These are phyloP conservation scores for Atopsyche davidsoni DNA, from an alignment of 1,140 invertebrate genomes.

Conservation along the genomic window DNA sequence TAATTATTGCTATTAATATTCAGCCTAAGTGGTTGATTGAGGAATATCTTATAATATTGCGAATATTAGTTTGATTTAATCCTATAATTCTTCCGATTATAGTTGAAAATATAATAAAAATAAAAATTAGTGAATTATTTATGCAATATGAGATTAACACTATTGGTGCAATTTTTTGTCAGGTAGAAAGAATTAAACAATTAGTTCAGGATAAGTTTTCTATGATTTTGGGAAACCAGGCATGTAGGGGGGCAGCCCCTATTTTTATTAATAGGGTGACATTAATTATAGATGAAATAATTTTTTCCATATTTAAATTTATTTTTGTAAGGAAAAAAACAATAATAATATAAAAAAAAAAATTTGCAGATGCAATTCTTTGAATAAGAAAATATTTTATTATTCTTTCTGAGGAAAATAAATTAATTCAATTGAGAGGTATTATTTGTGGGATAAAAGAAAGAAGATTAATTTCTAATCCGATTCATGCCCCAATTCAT, in stretches of 20 bases:
- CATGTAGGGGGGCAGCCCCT: constrained; percentile 44
- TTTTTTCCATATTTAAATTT: no score
- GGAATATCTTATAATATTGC: constrained; percentile 48
- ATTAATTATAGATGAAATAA: no score
- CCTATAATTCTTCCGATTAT: constrained; percentile 38
- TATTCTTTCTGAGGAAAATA: constrained; percentile 39
- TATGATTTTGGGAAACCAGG: constrained; percentile 47
- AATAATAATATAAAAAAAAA: no score
- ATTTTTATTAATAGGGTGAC: constrained; percentile 43
- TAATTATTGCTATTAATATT: constrained; percentile 34
- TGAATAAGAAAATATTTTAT: constrained; percentile 50
- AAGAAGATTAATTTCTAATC: constrained; percentile 51
- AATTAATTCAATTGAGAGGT: constrained; percentile 41
- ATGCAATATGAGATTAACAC: constrained; percentile 40
- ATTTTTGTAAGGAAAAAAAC: no score
- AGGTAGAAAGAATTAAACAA: constrained; percentile 44
- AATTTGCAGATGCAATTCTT: no score
- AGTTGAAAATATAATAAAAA: constrained; percentile 38
- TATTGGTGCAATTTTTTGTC: constrained; percentile 50
- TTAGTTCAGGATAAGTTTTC: constrained; percentile 42
- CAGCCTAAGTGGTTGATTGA: constrained; percentile 54
- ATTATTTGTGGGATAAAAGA: constrained; percentile 46
- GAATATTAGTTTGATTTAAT: constrained; percentile 45
- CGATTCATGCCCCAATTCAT: constrained; percentile 48
- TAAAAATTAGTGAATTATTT: constrained; percentile 37